Conservation (phyloP, 2,888 invertebrate species). For the Lepidocyrtoides sp. region DNA sequence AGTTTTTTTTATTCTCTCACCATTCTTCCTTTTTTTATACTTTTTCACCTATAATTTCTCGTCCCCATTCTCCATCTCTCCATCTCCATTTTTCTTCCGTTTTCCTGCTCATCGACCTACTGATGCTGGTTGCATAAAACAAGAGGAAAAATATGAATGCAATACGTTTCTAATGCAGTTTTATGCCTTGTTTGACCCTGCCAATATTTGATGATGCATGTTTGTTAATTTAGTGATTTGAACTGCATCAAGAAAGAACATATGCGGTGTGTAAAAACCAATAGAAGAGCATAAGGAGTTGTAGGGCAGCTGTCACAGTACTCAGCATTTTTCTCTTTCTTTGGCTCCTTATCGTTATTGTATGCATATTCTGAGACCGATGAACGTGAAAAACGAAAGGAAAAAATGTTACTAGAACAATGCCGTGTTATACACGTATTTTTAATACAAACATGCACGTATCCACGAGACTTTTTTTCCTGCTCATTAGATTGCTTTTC, state of each 20-base stretch:
- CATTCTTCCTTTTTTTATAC: not conserved
- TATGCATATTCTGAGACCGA: too few species aligned
- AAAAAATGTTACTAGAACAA: not conserved
- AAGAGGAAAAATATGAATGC: conserved; percentile 6
- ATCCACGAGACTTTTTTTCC: not conserved
- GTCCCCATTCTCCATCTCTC: not conserved
- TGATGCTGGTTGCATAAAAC: too few species aligned
- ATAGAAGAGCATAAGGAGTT: not conserved
- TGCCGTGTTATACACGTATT: not conserved
- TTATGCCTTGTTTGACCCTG: conserved; percentile 31
- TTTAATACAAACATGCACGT: not conserved
- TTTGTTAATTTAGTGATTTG: too few species aligned
- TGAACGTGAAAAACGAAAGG: not conserved
- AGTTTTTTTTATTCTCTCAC: not conserved
- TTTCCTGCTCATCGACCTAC: conserved; percentile 24
- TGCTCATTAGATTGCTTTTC: conserved; percentile 25
- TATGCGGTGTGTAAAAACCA: not conserved
- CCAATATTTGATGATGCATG: conserved; percentile 39
- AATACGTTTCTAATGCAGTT: conserved; percentile 45
- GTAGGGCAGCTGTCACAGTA: conserved; percentile 30
- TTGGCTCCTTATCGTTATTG: too few species aligned
- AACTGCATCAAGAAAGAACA: not conserved
- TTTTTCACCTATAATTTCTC: not conserved
- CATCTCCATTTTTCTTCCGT: too few species aligned
- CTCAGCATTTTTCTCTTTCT: conserved; percentile 1